A percentile compares a stretch with the other conserved stretches of the same genome.
These are phyloP conservation scores for Catostylus mosaicus DNA, from an alignment of 30 jellyfish, hydroid and myxozoan genomes.

Conservation along the genomic window DNA sequence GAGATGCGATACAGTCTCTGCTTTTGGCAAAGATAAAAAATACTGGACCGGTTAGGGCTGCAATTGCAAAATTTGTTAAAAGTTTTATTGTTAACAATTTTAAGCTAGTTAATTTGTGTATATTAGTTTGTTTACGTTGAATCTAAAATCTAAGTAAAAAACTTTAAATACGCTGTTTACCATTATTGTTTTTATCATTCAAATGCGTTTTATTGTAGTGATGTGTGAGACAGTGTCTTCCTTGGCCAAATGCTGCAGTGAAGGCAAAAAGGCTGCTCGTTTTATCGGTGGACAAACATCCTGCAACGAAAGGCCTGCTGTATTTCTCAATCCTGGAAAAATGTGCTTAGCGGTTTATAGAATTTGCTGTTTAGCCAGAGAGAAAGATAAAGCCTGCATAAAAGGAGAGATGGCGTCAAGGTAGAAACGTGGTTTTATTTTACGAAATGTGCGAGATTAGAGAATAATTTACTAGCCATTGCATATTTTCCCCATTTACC, in stretches of 20 bases:
- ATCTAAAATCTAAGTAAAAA: no score
- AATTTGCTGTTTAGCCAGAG: slow-evolving; percentile 56
- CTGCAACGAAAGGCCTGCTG: slow-evolving; percentile 20
- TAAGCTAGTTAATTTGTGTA: no score
- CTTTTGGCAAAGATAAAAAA: no score
- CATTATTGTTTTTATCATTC: background rate
- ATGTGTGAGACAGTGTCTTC: slow-evolving; percentile 18
- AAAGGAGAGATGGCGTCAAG: slow-evolving; percentile 49
- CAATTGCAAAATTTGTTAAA: no score
- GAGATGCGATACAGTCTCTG: no score
- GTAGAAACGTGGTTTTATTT: no score
- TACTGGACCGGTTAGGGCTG: no score
- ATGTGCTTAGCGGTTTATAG: slow-evolving; percentile 48
- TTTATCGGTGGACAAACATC: slow-evolving; percentile 54
- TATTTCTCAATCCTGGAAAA: slow-evolving; percentile 30
- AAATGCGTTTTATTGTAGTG: slow-evolving; percentile 1
- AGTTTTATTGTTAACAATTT: no score
- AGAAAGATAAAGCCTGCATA: slow-evolving; percentile 35
- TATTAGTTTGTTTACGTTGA: no score
- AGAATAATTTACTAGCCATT: no score
- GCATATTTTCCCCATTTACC: no score
- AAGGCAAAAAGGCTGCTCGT: slow-evolving; percentile 49
- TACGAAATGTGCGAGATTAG: no score
- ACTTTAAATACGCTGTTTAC: background rate
- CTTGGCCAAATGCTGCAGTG: slow-evolving; percentile 56